Evolutionary conservation across 2,888 invertebrate genomes (phyloP).

Genomic region (Amiota mariae): DNA sequence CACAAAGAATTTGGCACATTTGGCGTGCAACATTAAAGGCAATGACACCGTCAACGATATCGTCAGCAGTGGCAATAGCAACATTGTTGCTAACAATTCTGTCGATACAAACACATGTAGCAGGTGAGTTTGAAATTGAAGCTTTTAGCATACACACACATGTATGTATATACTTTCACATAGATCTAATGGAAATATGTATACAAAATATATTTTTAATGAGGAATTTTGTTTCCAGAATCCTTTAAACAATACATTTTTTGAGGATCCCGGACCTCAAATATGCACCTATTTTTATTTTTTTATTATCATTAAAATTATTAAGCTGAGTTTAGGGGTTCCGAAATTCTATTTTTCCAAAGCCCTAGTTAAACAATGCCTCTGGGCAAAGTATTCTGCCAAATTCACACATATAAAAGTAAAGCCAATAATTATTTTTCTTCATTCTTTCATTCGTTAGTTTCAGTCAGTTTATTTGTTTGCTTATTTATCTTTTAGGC

Average conservation of each 20-base stretch:
- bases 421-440: constrained; percentile 6
- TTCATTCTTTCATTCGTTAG: constrained; percentile 25
- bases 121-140: constrained; percentile 7
- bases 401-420: too few species aligned
- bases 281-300: neutral
- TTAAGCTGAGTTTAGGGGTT: too few species aligned
- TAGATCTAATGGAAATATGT: too few species aligned
- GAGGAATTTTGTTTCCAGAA: too few species aligned
- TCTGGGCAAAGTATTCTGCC: too few species aligned
- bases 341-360: too few species aligned
- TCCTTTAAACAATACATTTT: too few species aligned
- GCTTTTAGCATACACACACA: neutral
- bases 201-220: too few species aligned
- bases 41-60: neutral
- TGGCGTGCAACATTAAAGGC: neutral
- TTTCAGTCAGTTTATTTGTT: constrained; percentile 13
- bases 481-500: constrained; percentile 21
- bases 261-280: too few species aligned
- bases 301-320: neutral
- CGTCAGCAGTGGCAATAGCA: neutral
- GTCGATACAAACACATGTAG: neutral
- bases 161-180: constrained; percentile 3
- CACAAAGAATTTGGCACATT: constrained; percentile 39
- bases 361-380: too few species aligned
- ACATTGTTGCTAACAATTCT: neutral